These are phyloP conservation scores for Parus major DNA, from an alignment of 2,113 vertebrate species.

Conservation along the genomic window DNA sequence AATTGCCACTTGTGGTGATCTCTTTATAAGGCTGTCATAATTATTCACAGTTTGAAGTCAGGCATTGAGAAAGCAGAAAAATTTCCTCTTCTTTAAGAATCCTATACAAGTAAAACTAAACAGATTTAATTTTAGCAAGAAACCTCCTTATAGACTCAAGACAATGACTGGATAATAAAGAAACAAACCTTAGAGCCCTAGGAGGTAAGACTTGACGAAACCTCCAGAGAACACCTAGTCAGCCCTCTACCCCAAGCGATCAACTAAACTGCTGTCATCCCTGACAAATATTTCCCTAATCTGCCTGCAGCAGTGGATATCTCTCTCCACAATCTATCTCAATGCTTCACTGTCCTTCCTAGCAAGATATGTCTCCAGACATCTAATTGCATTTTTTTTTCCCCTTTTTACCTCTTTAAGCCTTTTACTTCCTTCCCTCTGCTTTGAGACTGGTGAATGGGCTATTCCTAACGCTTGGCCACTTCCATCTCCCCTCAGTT, in stretches of 20 bases:
- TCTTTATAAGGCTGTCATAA: conserved; percentile 26
- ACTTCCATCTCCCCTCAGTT: neutral
- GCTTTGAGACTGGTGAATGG: neutral
- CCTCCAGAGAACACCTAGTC: neutral
- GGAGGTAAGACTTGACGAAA: neutral
- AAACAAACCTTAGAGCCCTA: neutral
- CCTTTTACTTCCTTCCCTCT: neutral
- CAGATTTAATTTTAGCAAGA: conserved; percentile 17
- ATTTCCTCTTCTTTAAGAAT: neutral
- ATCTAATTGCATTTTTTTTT: neutral
- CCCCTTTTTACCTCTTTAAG: neutral
- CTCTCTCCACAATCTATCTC: neutral
- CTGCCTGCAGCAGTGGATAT: neutral
- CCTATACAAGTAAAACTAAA: neutral
- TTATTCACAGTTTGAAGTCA: conserved; percentile 23
- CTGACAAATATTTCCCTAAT: neutral
- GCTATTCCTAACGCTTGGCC: neutral
- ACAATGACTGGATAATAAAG: neutral
- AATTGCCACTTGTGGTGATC: neutral
- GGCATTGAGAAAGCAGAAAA: conserved; percentile 1
- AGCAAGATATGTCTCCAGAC: neutral
- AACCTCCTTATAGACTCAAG: neutral
- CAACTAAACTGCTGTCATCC: neutral
- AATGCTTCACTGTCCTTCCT: neutral
- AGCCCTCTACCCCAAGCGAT: neutral